These are phyloP conservation scores for Drosophila santomea DNA, from an alignment of 1,140 invertebrate species.

Conservation along the genomic window DNA sequence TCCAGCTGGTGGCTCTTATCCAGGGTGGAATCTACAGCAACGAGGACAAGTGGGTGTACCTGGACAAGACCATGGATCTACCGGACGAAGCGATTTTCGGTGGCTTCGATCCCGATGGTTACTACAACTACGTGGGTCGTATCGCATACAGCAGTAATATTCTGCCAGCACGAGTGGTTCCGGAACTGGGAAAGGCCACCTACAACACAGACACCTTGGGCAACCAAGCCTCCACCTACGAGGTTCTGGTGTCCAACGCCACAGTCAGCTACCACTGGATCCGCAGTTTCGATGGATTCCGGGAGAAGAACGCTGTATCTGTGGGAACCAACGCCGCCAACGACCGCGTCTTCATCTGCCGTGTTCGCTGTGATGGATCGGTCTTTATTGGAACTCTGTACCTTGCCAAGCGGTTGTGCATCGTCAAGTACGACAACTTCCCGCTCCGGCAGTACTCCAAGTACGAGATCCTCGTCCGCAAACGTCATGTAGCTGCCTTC, in stretches of 20 bases:
- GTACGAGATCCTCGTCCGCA: constrained; percentile 56
- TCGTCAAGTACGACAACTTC: constrained; percentile 23
- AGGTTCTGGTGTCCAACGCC: constrained; percentile 43
- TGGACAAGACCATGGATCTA: constrained; percentile 29
- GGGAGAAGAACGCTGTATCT: constrained; percentile 49
- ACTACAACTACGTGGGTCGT: constrained; percentile 58
- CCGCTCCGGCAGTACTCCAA: constrained; percentile 30
- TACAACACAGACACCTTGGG: constrained; percentile 35
- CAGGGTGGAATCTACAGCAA: constrained; percentile 36
- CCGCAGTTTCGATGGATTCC: constrained; percentile 55
- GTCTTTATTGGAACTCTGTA: constrained; percentile 52
- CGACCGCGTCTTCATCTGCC: constrained; percentile 57
- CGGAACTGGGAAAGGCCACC: constrained; percentile 35
- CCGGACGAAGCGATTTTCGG: constrained; percentile 46
- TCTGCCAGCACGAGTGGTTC: constrained; percentile 50
- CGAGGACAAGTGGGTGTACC: constrained; percentile 43
- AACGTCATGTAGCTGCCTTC: neutral
- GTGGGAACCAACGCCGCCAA: constrained; percentile 41
- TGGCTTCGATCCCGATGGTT: constrained; percentile 46
- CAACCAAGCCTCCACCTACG: constrained; percentile 6
- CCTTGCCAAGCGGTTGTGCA: constrained; percentile 16
- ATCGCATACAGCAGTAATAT: constrained; percentile 9
- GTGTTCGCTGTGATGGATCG: constrained; percentile 7
- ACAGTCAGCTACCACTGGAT: constrained; percentile 57
- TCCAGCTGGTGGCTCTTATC: constrained; percentile 39